These are phyloP conservation scores for Ptychadena robeensis DNA, from an alignment of 2,797 vertebrate species.

Conservation along the genomic window DNA sequence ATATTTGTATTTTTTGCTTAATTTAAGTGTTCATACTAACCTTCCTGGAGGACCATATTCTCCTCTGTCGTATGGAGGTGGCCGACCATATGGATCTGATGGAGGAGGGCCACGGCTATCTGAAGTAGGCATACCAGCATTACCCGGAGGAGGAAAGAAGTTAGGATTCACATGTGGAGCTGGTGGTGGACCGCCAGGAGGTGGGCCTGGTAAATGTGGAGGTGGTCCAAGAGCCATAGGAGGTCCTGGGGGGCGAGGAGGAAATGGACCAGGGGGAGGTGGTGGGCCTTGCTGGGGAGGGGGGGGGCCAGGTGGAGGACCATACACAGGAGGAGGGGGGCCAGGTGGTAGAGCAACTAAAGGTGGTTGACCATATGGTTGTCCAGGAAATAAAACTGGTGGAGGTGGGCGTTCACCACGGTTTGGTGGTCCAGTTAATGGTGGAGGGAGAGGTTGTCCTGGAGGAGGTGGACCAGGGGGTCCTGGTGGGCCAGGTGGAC, in stretches of 20 bases:
- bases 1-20: neutral
- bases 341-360: conserved; percentile 86
- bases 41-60: conserved; percentile 96
- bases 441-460: conserved; percentile 92
- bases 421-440: conserved; percentile 90
- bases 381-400: conserved; percentile 95
- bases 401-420: conserved; percentile 93
- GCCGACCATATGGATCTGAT: conserved; percentile 92
- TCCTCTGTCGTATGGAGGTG: conserved; percentile 94
- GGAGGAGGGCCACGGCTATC: conserved; percentile 91
- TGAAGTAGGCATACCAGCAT: conserved; percentile 91
- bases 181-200: conserved; percentile 94
- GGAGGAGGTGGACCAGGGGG: conserved; percentile 90
- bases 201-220: conserved; percentile 94
- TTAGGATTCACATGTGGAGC: conserved; percentile 98
- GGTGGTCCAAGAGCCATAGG: conserved; percentile 93
- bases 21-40: conserved; percentile 73
- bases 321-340: conserved; percentile 92
- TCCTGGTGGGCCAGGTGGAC: conserved; percentile 91
- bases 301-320: conserved; percentile 84
- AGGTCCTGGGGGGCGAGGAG: conserved; percentile 92
- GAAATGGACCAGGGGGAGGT: conserved; percentile 92
- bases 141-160: conserved; percentile 96
- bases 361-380: conserved; percentile 93
- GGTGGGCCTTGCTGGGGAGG: conserved; percentile 86